Percentiles rank a stretch among this genome's conserved stretches.
Evolutionary conservation across 2,888 invertebrate species (phyloP).

Genomic region (Stenodema calcarata): DNA sequence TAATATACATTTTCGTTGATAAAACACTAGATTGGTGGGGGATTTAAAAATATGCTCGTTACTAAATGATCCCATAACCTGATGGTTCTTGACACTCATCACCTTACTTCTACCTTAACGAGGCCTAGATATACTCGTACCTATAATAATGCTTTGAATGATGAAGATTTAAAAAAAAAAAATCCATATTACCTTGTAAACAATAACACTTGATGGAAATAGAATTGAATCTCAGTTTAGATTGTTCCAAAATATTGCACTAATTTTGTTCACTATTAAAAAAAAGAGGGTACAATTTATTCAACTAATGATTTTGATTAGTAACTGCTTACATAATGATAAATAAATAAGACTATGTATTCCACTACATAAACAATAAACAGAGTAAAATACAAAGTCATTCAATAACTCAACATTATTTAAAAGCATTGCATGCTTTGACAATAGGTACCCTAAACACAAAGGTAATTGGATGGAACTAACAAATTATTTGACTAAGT

Average conservation of each 20-base stretch:
- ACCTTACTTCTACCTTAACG: too few species aligned
- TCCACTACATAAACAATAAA: constrained; percentile 28
- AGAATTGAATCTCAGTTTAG: neutral
- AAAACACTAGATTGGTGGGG: too few species aligned
- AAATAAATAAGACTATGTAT: constrained; percentile 33
- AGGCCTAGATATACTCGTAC: too few species aligned
- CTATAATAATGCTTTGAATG: too few species aligned
- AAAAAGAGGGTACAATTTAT: neutral
- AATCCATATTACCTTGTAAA: neutral
- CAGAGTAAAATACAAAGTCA: constrained; percentile 19
- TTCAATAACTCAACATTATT: constrained; percentile 28
- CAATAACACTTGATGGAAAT: neutral
- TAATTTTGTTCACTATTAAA: neutral
- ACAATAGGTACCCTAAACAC: neutral
- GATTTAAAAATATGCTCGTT: too few species aligned
- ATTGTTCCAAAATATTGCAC: constrained; percentile 25
- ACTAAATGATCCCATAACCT: too few species aligned
- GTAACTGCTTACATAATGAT: constrained; percentile 5
- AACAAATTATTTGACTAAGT: constrained; percentile 30
- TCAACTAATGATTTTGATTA: constrained; percentile 32
- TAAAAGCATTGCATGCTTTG: constrained; percentile 45
- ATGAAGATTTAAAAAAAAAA: too few species aligned
- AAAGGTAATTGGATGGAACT: neutral
- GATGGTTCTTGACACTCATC: too few species aligned
- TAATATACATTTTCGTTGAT: too few species aligned